Base-by-base conservation (phyloP, 2,113 vertebrate species). In the Sapajus apella region DNA sequence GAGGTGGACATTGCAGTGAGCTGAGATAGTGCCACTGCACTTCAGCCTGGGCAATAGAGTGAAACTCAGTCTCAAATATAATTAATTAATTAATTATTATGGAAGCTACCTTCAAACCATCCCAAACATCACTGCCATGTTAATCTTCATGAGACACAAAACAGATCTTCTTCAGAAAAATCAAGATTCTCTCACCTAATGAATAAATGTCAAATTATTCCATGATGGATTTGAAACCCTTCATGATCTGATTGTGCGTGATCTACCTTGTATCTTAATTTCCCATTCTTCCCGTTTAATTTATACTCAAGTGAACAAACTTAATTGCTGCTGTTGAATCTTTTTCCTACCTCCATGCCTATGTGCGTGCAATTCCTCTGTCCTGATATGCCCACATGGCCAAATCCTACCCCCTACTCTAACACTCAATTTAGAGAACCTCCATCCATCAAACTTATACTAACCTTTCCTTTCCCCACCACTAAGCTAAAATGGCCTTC, bases 301-400 rank as follows among this genome's bases (percentile, higher is more conserved):
- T 47, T 89, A 32, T 70, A 85, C 40, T 52, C 2, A 81, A 50
- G 18, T 50, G 40, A 91, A 56, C 23, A 87, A 30, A 90, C 30
- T 58, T 6, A 86, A 56, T 0, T 25, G 30, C 16, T 81, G 0
- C 6, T 85, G 47, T 16, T 52, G 43, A 72, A 43, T 52, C 30
- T 68, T 61, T 55, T 13, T 45, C 1, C 6, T 1, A 76, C 61
- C 1, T 64, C 43, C 4, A 0, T 47, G 4, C 0, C 23, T 45
- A 72, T 52, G 23, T 4, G 70, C 35, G n/a, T 50, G 25, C 4
- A 70, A 1, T 8, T 93, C 68, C 66, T 52, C 30, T 56, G 20
- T 12, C 7, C 72, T 91, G 27, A 40, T 9, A 40, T 18, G 21
- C 4, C 27, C 8, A 6, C 4, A 17, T 43, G 58, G 18, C 18